These are phyloP conservation scores for Alviniconcha strummeri DNA, from an alignment of 2,888 invertebrate species.

Conservation along the genomic window DNA sequence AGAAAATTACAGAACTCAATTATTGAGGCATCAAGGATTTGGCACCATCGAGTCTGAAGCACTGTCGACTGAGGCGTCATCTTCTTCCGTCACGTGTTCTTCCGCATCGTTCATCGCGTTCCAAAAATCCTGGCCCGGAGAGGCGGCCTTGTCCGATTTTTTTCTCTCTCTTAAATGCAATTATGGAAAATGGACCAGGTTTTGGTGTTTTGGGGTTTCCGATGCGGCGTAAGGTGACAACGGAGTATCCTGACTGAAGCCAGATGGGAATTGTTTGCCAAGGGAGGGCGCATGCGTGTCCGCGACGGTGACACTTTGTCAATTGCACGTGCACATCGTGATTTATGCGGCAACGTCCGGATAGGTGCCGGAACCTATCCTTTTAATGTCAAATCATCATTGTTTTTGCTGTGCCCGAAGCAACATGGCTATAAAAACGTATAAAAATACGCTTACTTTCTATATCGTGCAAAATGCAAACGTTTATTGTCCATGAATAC, in stretches of 20 bases:
- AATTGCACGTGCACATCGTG: neutral
- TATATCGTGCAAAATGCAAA: no score
- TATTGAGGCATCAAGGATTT: constrained; percentile 19
- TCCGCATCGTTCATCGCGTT: no score
- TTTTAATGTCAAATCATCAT: neutral
- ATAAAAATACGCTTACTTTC: no score
- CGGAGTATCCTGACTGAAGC: neutral
- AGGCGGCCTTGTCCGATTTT: neutral
- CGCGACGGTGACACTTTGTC: neutral
- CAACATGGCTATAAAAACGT: no score
- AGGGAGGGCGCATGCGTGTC: neutral
- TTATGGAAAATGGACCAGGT: neutral
- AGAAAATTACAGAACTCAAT: constrained; percentile 28
- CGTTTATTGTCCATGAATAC: no score
- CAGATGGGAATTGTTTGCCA: neutral
- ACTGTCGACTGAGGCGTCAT: neutral
- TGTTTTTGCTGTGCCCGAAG: no score
- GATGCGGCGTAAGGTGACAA: neutral
- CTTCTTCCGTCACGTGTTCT: neutral
- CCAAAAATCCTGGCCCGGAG: neutral
- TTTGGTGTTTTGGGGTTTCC: neutral
- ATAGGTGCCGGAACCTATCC: neutral
- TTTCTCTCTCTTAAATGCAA: neutral
- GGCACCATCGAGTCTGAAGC: constrained; percentile 14
- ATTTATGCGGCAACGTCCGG: neutral